phyloP scores from a whole-genome alignment of 2,888 invertebrate genomes.

The Apeira syringaria region DNA sequence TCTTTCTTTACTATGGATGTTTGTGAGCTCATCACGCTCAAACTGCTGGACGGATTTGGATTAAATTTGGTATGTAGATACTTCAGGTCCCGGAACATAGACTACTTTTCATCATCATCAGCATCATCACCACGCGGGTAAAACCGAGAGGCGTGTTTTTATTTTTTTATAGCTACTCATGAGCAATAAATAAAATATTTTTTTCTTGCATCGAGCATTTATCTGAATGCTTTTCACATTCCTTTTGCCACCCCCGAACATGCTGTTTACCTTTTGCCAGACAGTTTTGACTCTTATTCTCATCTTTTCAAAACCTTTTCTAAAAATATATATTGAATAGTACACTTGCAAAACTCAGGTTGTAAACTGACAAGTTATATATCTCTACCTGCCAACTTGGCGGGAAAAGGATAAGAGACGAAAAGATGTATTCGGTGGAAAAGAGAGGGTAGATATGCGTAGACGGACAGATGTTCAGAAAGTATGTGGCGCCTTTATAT shows the following conservation, averaged over 20 bases:
- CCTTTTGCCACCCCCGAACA: neutral
- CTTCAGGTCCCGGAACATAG: too few relatives aligned
- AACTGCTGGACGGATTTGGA: too few relatives aligned
- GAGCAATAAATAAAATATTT: too few relatives aligned
- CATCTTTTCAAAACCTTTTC: conserved; percentile 4
- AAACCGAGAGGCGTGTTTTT: too few relatives aligned
- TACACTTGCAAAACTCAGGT: conserved; percentile 50
- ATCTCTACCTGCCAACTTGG: conserved; percentile 44
- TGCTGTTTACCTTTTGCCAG: neutral
- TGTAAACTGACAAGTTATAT: conserved; percentile 35
- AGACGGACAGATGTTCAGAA: conserved; percentile 71
- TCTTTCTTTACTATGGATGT: too few relatives aligned
- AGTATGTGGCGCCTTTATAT: conserved; percentile 55
- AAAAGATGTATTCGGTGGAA: conserved; percentile 7
- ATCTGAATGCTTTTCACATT: conserved; percentile 7
- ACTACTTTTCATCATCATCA: too few relatives aligned
- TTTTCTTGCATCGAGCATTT: neutral
- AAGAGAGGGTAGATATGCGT: conserved; percentile 27
- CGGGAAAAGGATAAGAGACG: conserved; percentile 36
- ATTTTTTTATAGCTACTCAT: too few relatives aligned
- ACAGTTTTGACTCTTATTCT: conserved; percentile 14
- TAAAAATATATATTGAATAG: conserved; percentile 3
- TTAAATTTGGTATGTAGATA: too few relatives aligned
- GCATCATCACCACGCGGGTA: too few relatives aligned
- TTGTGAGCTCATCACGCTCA: too few relatives aligned